A percentile compares a stretch with the other conserved stretches of the same genome.
These are phyloP conservation scores for Suricata suricatta DNA, from an alignment of 2,113 vertebrate genomes.

Conservation along the genomic window DNA sequence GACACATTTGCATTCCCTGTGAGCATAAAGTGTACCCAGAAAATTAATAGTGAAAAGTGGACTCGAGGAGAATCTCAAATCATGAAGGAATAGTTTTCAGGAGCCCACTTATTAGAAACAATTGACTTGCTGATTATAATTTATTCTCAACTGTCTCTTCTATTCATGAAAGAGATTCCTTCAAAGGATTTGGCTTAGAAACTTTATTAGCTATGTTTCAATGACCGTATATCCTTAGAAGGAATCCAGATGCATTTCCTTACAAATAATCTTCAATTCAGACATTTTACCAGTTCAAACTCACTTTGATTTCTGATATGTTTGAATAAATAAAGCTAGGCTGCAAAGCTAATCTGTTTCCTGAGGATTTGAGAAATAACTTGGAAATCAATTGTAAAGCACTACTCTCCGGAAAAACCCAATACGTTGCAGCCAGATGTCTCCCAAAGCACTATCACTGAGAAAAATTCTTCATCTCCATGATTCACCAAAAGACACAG, in stretches of 20 bases:
- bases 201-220: conserved; percentile 63
- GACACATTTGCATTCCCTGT: neutral
- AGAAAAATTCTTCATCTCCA: conserved; percentile 36
- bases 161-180: conserved; percentile 64
- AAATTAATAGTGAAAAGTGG: conserved; percentile 55
- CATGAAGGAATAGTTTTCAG: conserved; percentile 58
- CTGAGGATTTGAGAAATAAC: conserved; percentile 66
- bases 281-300: conserved; percentile 69
- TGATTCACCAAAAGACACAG: conserved; percentile 43
- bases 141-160: conserved; percentile 62
- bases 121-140: conserved; percentile 68
- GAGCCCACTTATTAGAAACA: conserved; percentile 63
- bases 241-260: conserved; percentile 76
- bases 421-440: conserved; percentile 67
- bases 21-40: neutral
- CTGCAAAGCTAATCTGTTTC: conserved; percentile 65
- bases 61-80: conserved; percentile 22
- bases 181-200: conserved; percentile 70
- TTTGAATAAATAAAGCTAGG: conserved; percentile 64
- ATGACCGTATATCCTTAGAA: conserved; percentile 57
- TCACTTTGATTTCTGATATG: conserved; percentile 74
- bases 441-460: neutral
- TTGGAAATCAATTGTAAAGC: conserved; percentile 60
- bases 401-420: conserved; percentile 46
- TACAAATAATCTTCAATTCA: conserved; percentile 67